Evolutionary conservation across 2,113 vertebrate genomes (phyloP), one percentile per base, ranked within the genome.

Genomic region (Xenopus laevis): DNA sequence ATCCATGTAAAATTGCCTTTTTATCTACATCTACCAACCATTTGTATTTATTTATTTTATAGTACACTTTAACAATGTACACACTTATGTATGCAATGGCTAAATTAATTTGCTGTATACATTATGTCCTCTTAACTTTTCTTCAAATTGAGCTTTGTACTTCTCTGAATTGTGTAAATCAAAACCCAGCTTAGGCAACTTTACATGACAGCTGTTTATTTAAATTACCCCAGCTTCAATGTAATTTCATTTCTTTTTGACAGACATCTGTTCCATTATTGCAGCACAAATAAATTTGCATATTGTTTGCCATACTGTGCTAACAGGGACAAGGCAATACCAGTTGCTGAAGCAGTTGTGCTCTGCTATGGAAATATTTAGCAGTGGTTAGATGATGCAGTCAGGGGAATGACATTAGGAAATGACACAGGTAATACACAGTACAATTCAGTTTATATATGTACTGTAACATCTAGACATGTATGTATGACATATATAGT

Each of bases 201-300:
- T 74, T 81, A 82, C 82, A 84, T 81, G 78, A 86, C 84, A 88
- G 83, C 82, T 89, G 87, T 84, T 89, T 85, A 83, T 88, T 88
- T 88, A 84, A 88, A 89, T 89, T 85, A 84, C 74, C 77, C 65
- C 17, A 80, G 71, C 78, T 78, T 83, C 79, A 7, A 72, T 86
- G 78, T 83, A 71, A 83, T 82, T 81, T 68, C 78, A 45, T 84
- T 80, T 83, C 77, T 79, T 77, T 74, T 78, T 86, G 85, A 82
- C 84, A 86, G 85, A 85, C 86, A 82, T 88, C 85, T 88, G 86
- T 78, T 88, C 81, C 45, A 55, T 72, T 64, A 81, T 53, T 82
- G 72, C 82, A 15, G 80, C 71, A 59, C 81, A 82, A 87, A 84
- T 80, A 84, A 81, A 80, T 65, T 81, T 78, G 78, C 86, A 87